Base-by-base conservation (phyloP, 2,888 invertebrate genomes). In the Augochlorella aurata region DNA sequence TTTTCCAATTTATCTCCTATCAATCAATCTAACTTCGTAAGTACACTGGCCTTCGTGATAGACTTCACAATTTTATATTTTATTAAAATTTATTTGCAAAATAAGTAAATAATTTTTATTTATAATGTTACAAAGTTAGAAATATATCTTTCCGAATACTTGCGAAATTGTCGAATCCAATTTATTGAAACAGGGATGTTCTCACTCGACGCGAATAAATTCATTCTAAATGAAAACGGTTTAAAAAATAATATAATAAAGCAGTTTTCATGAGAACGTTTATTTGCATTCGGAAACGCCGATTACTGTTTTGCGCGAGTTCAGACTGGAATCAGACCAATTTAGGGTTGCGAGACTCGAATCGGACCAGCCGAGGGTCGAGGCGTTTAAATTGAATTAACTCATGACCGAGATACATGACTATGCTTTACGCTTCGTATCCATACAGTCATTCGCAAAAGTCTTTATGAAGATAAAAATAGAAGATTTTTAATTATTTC, bases 331-430 rank as follows among this genome's bases (percentile, higher is more conserved):
- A 63, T 63, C 61, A 63, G 61, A 63, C 38, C 61, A 63, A 38
- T 63, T 63, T 63, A 63, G 61, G 61, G 61, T 63, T 63, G 61
- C 18, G 61, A 38, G 61, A 63, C 61, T 18, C 61, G 61, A 63
- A 38, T 63, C 61, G 61, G 61, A 63, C 61, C 61, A 38, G 2
- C 38, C 24, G 29, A 63, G 61, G 61, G 61, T 63, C 61, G 61
- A 63, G 18, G 61, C 29, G 61, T 29, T 63, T 63, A 63, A 63
- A 63, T 63, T 63, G 38, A 63, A 63, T 63, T 63, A 63, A 63
- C 61, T 63, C 61, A 63, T 38, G 61, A 16, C 61, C 61, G 61
- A 63, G 61, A 63, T 63, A 63, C 38, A 63, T 63, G 61, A 63
- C 61, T 63, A 63, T 63, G 61, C 38, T 63, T 63, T 63, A 63